Conservation (phyloP, 2,888 invertebrate species). For the Camptogramma bilineatum region DNA sequence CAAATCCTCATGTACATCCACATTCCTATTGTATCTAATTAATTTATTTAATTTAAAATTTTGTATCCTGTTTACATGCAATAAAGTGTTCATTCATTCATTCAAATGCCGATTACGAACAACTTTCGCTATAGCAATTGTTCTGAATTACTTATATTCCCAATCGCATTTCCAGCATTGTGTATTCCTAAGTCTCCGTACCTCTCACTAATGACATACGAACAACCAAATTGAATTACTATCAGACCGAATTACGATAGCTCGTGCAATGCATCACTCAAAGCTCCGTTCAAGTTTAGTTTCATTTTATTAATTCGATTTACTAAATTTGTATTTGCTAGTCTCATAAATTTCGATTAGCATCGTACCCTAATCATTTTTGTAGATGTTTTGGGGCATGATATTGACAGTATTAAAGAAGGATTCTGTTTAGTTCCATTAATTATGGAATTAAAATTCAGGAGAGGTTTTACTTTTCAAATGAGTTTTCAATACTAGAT, state of each 20-base stretch:
- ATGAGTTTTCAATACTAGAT: neutral
- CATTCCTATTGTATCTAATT: too few species aligned
- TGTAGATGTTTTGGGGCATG: conserved; percentile 22
- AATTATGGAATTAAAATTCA: neutral
- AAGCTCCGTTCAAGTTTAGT: conserved; percentile 6
- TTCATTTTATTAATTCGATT: conserved; percentile 5
- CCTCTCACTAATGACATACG: neutral
- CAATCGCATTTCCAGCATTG: conserved; percentile 2
- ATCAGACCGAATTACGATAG: conserved; percentile 12
- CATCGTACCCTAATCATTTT: conserved; percentile 31
- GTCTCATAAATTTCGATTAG: conserved; percentile 20
- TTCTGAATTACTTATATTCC: neutral
- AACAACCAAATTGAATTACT: conserved; percentile 30
- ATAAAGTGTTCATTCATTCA: too few species aligned
- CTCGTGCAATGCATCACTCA: conserved; percentile 10
- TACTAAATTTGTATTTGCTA: conserved; percentile 12
- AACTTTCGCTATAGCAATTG: too few species aligned
- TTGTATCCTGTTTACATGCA: too few species aligned
- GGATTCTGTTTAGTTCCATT: conserved; percentile 14
- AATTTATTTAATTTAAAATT: too few species aligned
- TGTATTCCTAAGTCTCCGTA: conserved; percentile 1
- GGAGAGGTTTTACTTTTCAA: too few species aligned
- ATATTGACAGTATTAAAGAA: conserved; percentile 25
- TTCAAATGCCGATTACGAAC: too few species aligned
- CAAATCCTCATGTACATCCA: too few species aligned